Base-by-base conservation (phyloP, 64 coral and sea anemone species). In the Porites lutea region DNA sequence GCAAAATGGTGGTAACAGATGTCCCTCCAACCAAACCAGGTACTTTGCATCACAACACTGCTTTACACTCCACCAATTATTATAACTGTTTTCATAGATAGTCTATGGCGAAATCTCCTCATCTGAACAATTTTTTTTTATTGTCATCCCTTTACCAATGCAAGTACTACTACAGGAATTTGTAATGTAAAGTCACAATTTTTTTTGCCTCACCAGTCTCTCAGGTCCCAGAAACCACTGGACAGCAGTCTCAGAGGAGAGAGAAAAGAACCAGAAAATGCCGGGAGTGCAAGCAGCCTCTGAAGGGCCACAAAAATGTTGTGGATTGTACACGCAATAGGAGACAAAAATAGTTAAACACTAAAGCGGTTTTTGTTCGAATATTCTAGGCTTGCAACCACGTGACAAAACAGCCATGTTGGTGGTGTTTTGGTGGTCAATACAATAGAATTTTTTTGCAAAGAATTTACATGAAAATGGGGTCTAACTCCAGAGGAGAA, bases 231-330 rank as follows among this genome's bases (percentile, higher is more conserved):
- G 53, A 55, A 55, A 55, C 53, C 5, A 55, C 53, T 55, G 53
- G 53, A 55, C 53, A 55, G 53, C 53, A 55, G 53, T 11, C 53
- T 55, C 5, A 55, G 70, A 72, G 10, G 27, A 23, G 5, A 72
- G 70, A 23, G 50, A 79, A 27, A 54, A 79, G 0, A 47, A 79
- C 3, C 13, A 7, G 43, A 59, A 79, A 22, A 20, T 85, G 82
- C 16, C 12, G 12, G 8, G 60, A 27, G 16, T 85, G 82, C 82
- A 47, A 85, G 63, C 18, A 69, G 5, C 82, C 82, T 19, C 12
- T 85, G 82, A 84, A 84, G 37, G 81, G 81, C 8, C 81, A 84
- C 72, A 68, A 68, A 68, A 84, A 84, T 67, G 37, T 84, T 84
- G 14, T 48, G 5, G 43, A 64, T 67, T 85, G 60, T 85, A 62